A percentile compares a stretch with the other conserved stretches of the same genome.
Conservation (phyloP, 2,888 invertebrate species). For the Linnaemya tessellans region DNA sequence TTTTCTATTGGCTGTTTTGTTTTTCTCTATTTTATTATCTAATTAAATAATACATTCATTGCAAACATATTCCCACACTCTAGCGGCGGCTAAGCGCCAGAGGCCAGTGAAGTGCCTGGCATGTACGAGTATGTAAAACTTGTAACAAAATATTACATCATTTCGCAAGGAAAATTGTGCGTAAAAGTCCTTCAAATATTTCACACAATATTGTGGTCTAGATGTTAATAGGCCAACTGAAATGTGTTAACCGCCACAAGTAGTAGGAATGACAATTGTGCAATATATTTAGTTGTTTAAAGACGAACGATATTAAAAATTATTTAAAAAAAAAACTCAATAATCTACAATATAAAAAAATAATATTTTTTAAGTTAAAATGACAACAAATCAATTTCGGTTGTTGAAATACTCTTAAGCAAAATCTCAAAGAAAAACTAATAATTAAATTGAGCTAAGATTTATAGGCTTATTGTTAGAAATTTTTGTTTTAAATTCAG, state of each 20-base stretch:
- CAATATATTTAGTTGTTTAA: neutral
- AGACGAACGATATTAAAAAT: neutral
- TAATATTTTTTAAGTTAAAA: too few relatives aligned
- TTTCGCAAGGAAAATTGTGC: constrained; percentile 2
- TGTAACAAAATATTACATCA: constrained; percentile 18
- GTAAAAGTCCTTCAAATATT: constrained; percentile 32
- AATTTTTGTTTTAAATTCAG: too few relatives aligned
- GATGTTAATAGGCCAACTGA: constrained; percentile 31
- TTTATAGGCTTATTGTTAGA: too few relatives aligned
- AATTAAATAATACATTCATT: constrained; percentile 10
- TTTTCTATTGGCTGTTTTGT: neutral
- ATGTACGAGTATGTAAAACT: neutral
- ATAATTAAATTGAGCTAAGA: too few relatives aligned
- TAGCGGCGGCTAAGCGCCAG: neutral
- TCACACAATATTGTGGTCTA: constrained; percentile 47
- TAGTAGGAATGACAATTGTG: neutral
- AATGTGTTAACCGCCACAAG: neutral
- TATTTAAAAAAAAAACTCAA: too few relatives aligned
- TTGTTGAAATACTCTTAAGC: too few relatives aligned
- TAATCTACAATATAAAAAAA: too few relatives aligned
- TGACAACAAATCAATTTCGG: too few relatives aligned
- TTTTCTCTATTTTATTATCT: neutral
- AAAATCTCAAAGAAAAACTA: too few relatives aligned
- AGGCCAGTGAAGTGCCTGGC: neutral
- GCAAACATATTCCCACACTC: neutral